Conservation (phyloP, 1,140 invertebrate genomes). For the Dolichoris vasculosae region DNA sequence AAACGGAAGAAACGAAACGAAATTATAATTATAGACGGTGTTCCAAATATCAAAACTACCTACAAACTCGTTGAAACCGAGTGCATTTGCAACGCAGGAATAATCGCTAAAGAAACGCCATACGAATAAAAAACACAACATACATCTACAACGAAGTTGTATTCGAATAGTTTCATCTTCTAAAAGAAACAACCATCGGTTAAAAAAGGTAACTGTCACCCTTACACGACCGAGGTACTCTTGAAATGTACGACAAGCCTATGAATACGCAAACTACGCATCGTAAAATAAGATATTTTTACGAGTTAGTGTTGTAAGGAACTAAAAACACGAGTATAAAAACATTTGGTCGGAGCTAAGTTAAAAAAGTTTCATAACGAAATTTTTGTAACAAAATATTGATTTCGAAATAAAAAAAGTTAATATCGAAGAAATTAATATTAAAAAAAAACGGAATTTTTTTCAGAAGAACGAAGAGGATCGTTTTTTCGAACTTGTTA, state of each 20-base stretch:
- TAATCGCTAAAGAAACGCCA: neutral
- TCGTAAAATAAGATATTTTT: neutral
- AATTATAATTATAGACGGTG: neutral
- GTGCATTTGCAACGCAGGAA: neutral
- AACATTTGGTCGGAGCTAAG: neutral
- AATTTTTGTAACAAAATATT: neutral
- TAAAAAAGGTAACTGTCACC: neutral
- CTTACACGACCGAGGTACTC: neutral
- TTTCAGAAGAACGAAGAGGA: too few species aligned
- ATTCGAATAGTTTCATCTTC: neutral
- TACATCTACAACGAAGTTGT: neutral
- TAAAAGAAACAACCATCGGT: neutral
- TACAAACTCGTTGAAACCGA: neutral
- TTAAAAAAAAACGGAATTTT: too few species aligned
- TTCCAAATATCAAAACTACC: neutral
- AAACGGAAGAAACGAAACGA: too few species aligned
- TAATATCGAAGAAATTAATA: too few species aligned
- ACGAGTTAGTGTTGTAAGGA: neutral
- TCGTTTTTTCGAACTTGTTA: too few species aligned
- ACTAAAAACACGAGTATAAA: neutral
- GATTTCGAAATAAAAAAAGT: neutral
- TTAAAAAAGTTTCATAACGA: neutral
- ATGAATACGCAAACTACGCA: neutral
- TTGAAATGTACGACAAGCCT: neutral
- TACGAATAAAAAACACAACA: neutral